phyloP scores from a whole-genome alignment of 1,140 invertebrate genomes.

The Heterodera carotae region DNA sequence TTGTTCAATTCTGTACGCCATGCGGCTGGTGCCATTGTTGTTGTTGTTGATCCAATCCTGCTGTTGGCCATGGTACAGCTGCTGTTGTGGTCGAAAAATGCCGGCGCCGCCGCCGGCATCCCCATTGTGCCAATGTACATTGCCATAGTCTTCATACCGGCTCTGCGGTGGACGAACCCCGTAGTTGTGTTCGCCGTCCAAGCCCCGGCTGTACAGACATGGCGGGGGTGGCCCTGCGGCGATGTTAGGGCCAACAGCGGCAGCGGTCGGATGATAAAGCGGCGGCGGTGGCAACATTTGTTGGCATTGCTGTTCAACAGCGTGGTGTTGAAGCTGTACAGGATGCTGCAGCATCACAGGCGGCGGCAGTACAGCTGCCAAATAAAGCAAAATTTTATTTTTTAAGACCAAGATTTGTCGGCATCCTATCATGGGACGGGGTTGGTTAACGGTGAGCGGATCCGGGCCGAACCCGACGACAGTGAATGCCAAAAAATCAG shows the following conservation, averaged over 20 bases:
- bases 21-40: not conserved
- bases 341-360: not conserved
- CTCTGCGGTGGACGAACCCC: conserved; percentile 14
- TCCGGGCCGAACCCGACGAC: too few species aligned
- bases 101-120: too few species aligned
- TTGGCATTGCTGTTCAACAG: not conserved
- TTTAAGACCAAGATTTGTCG: too few species aligned
- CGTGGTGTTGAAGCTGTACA: not conserved
- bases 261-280: not conserved
- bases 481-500: too few species aligned
- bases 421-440: too few species aligned
- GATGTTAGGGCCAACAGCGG: not conserved
- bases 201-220: conserved; percentile 31
- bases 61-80: conserved; percentile 20
- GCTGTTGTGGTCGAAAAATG: conserved; percentile 17
- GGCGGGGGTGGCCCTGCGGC: too few species aligned
- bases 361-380: not conserved
- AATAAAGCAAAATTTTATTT: not conserved
- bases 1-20: not conserved
- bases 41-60: conserved; percentile 31
- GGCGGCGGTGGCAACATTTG: not conserved
- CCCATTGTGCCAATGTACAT: conserved; percentile 6
- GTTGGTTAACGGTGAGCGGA: too few species aligned
- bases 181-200: conserved; percentile 25
- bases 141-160: conserved; percentile 29